These are phyloP conservation scores for Mycetomoellerius zeteki DNA, from an alignment of 1,140 invertebrate species.

Conservation along the genomic window DNA sequence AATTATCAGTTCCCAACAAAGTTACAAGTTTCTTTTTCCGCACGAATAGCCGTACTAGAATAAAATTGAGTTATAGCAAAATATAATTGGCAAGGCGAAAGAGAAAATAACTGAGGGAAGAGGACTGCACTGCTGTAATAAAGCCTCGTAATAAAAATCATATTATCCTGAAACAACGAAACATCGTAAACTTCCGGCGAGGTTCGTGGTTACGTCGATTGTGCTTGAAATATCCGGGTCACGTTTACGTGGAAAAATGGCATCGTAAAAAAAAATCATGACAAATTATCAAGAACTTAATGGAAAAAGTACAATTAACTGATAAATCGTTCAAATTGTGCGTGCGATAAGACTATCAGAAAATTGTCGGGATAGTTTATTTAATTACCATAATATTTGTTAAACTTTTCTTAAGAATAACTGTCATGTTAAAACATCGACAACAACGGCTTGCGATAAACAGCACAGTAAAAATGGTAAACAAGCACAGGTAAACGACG, in stretches of 20 bases:
- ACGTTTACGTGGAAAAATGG: constrained; percentile 14
- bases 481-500: constrained; percentile 2
- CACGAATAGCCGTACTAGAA: constrained; percentile 10
- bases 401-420: neutral
- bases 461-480: neutral
- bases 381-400: neutral
- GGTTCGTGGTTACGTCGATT: constrained; percentile 36
- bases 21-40: constrained; percentile 15
- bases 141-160: constrained; percentile 47
- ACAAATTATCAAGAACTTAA: neutral
- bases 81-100: constrained; percentile 43
- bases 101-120: constrained; percentile 33
- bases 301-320: neutral
- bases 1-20: neutral
- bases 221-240: constrained; percentile 29
- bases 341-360: neutral
- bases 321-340: neutral
- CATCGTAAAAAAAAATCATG: neutral
- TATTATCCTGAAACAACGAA: constrained; percentile 40
- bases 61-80: constrained; percentile 33
- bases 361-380: neutral
- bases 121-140: constrained; percentile 3
- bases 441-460: neutral
- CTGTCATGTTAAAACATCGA: neutral
- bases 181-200: constrained; percentile 51